Conservation (phyloP, 2,113 vertebrate species). For the Herpailurus yagouaroundi region DNA sequence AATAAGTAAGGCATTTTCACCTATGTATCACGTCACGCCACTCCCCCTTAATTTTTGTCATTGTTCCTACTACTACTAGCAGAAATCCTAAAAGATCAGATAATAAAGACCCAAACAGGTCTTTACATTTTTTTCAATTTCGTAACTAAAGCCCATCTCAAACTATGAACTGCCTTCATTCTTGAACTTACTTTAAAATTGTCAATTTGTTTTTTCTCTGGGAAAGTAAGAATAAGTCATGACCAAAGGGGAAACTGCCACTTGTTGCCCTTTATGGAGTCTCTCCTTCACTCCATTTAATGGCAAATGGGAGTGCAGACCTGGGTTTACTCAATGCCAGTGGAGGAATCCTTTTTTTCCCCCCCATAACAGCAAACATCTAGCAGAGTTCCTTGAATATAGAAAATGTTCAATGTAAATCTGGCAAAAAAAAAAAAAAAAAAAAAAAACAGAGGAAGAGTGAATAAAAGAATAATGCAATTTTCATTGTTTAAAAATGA, state of each 20-base stretch:
- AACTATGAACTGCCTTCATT: neutral
- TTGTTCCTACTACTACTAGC: neutral
- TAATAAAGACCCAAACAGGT: neutral
- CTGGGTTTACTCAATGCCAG: neutral
- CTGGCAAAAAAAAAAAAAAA: neutral
- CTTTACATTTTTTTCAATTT: neutral
- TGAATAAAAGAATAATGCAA: neutral
- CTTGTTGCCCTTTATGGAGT: neutral
- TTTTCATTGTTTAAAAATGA: neutral
- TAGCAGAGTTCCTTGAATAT: neutral
- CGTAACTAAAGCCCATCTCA: neutral
- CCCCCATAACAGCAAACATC: neutral
- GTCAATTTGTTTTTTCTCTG: slow-evolving; percentile 16
- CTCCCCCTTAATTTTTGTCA: neutral
- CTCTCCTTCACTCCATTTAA: neutral
- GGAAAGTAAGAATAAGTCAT: slow-evolving; percentile 16
- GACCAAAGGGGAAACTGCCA: neutral
- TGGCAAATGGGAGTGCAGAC: neutral
- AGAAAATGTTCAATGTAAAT: neutral
- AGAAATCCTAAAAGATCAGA: neutral
- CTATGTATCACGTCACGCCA: neutral
- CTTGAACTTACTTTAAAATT: neutral
- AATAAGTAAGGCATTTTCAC: neutral
- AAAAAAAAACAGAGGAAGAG: neutral
- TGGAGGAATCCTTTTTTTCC: neutral